A percentile compares a stretch with the other conserved stretches of the same genome.
These are phyloP conservation scores for Apostichopus leukothele DNA, from an alignment of 53 echinoderm and acorn worm species.

Conservation along the genomic window DNA sequence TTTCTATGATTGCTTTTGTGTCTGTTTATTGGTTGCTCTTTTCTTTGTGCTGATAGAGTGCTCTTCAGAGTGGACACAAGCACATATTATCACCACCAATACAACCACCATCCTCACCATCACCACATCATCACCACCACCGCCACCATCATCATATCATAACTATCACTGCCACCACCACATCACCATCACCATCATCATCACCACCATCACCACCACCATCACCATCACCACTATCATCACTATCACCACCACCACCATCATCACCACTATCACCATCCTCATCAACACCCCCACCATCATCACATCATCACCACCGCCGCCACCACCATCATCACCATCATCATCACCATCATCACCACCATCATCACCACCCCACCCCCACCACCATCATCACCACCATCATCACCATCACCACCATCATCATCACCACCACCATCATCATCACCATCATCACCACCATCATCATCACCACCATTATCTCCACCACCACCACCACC, in stretches of 20 bases:
- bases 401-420: background rate
- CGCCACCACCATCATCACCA: background rate
- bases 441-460: background rate
- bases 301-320: background rate
- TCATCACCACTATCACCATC: background rate
- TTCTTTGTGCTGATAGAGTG: no score
- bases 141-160: background rate
- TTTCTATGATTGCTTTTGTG: no score
- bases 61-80: no score
- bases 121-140: background rate
- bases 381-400: background rate
- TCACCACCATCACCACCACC: background rate
- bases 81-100: background rate
- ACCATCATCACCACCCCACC: background rate
- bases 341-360: background rate
- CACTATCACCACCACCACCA: background rate
- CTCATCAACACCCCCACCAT: background rate
- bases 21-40: no score
- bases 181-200: background rate
- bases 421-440: slow-evolving; percentile 2
- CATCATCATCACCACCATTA: background rate
- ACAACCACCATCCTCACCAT: background rate
- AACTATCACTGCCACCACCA: background rate
- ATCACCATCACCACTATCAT: background rate
- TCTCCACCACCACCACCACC: no score